These are phyloP conservation scores for Aradus depressus DNA, from an alignment of 2,888 invertebrate genomes.

Conservation along the genomic window DNA sequence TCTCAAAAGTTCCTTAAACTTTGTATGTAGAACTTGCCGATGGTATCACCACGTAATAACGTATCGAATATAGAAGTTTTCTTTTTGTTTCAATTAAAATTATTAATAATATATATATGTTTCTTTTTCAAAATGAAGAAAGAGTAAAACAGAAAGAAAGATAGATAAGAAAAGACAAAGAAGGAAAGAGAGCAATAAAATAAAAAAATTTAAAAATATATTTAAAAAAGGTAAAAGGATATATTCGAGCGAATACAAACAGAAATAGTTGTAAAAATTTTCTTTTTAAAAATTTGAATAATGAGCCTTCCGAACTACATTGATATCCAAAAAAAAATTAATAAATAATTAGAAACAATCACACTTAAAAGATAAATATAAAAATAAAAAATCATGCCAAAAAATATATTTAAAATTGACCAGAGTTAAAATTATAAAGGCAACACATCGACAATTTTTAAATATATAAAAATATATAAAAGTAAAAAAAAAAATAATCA, in stretches of 20 bases:
- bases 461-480: constrained; percentile 7
- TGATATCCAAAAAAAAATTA: constrained; percentile 27
- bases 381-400: constrained; percentile 30
- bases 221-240: constrained; percentile 26
- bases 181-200: constrained; percentile 29
- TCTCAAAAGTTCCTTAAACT: constrained; percentile 42
- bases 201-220: constrained; percentile 25
- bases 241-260: constrained; percentile 22
- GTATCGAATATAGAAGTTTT: constrained; percentile 19
- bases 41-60: constrained; percentile 19
- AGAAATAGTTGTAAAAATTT: constrained; percentile 15
- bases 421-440: constrained; percentile 21
- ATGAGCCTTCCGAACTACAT: constrained; percentile 23
- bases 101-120: no score
- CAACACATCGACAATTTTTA: constrained; percentile 13
- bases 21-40: constrained; percentile 24
- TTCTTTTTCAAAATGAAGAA: no score
- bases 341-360: constrained; percentile 30
- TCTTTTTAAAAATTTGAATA: constrained; percentile 1
- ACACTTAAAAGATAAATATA: constrained; percentile 30
- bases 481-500: neutral
- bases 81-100: no score
- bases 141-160: constrained; percentile 16
- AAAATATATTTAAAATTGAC: constrained; percentile 29
- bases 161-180: constrained; percentile 18